These are phyloP conservation scores for Rhyacichthys aspro DNA, from an alignment of 2,797 vertebrate species.

Conservation along the genomic window DNA sequence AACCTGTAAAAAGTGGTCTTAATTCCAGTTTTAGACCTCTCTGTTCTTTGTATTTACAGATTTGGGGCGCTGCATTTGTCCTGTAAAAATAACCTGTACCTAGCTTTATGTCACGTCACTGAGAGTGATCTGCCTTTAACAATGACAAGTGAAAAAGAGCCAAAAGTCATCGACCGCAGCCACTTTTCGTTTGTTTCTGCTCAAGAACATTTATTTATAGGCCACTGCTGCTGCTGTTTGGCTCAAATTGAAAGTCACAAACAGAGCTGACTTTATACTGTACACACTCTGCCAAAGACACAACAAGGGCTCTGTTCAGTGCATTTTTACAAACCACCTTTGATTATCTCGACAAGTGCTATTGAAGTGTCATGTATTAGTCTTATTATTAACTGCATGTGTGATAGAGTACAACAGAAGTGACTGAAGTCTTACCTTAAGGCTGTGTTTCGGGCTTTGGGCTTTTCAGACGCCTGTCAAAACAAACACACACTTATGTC, in stretches of 20 bases:
- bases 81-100: neutral
- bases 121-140: neutral
- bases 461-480: constrained; percentile 71
- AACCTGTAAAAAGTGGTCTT: constrained; percentile 4
- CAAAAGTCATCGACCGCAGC: constrained; percentile 1
- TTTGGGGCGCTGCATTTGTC: neutral
- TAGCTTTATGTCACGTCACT: neutral
- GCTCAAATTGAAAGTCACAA: constrained; percentile 22
- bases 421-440: constrained; percentile 59
- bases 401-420: too few relatives aligned
- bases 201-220: constrained; percentile 38
- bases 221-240: constrained; percentile 3
- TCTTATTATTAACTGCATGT: too few relatives aligned
- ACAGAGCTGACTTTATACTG: constrained; percentile 17
- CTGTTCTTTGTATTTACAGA: neutral
- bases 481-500: constrained; percentile 27
- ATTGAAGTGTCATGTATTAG: too few relatives aligned
- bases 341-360: too few relatives aligned
- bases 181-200: constrained; percentile 21
- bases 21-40: too few relatives aligned
- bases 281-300: constrained; percentile 10
- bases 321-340: neutral
- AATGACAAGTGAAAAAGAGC: constrained; percentile 1
- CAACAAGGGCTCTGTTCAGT: neutral
- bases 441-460: constrained; percentile 66